Conservation (phyloP, 2,113 vertebrate species). For the Nycticorax nycticorax region DNA sequence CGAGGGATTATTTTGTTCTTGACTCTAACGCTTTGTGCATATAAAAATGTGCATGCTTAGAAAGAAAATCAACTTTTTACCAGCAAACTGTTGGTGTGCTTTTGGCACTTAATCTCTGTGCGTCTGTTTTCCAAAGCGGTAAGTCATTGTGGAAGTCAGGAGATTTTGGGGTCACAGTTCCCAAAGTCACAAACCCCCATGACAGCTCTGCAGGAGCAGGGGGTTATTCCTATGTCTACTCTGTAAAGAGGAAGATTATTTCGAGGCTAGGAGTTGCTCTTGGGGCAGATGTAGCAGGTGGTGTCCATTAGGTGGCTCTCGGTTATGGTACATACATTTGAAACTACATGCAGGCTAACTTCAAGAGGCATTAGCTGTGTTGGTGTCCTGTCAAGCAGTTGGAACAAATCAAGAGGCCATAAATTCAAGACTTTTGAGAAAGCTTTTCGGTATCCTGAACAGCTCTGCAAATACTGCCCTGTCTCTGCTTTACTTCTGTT, state of each 20-base stretch:
- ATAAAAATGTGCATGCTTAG: not conserved
- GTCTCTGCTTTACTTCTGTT: not conserved
- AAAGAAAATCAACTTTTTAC: not conserved
- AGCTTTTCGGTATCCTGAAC: not conserved
- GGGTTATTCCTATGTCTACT: accelerated
- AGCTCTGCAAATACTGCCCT: not conserved
- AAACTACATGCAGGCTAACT: accelerated
- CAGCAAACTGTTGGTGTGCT: not conserved
- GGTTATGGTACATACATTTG: not conserved
- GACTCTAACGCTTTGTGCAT: not conserved
- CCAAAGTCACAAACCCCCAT: not conserved
- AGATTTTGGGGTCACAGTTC: not conserved
- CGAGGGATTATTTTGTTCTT: not conserved
- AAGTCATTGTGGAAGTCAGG: not conserved
- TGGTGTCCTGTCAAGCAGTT: not conserved
- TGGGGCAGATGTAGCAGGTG: accelerated
- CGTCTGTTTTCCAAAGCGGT: not conserved
- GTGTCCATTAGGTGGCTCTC: conserved; percentile 16
- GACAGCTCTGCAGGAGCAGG: not conserved
- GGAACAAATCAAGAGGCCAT: not conserved
- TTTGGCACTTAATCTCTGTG: not conserved
- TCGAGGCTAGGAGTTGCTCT: accelerated
- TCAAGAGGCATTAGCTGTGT: not conserved
- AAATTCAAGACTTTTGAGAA: not conserved
- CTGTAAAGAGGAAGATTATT: not conserved